Percentiles rank a stretch among this genome's conserved stretches.
These are phyloP conservation scores for Plectropomus leopardus DNA, from an alignment of 2,113 vertebrate species.

Conservation along the genomic window DNA sequence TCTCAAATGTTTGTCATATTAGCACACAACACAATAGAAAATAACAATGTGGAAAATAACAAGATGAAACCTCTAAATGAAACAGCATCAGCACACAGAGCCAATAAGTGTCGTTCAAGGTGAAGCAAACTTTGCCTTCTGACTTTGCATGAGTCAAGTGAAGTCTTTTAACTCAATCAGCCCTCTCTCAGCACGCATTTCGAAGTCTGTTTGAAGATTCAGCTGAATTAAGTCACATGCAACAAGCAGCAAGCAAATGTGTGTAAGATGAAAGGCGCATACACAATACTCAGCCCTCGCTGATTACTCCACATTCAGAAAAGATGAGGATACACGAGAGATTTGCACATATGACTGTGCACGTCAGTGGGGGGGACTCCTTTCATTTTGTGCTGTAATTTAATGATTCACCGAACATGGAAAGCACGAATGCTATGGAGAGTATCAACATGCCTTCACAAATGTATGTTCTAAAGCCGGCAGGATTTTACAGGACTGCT, in stretches of 20 bases:
- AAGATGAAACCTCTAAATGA: neutral
- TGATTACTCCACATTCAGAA: constrained; percentile 31
- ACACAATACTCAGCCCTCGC: constrained; percentile 20
- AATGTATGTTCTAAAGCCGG: constrained; percentile 33
- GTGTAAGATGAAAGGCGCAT: constrained; percentile 52
- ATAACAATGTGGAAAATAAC: neutral
- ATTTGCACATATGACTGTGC: constrained; percentile 27
- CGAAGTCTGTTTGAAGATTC: constrained; percentile 77
- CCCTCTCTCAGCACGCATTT: constrained; percentile 51
- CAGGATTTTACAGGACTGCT: constrained; percentile 49
- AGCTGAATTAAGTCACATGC: constrained; percentile 67
- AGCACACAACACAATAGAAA: neutral
- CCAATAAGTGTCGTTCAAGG: constrained; percentile 17
- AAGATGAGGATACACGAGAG: constrained; percentile 21
- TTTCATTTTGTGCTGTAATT: constrained; percentile 48
- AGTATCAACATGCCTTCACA: constrained; percentile 44
- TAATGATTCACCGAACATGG: constrained; percentile 51
- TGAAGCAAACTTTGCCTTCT: constrained; percentile 35
- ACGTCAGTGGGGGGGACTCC: constrained; percentile 18
- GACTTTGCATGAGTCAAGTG: constrained; percentile 52
- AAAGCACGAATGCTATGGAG: constrained; percentile 34
- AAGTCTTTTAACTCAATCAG: constrained; percentile 59
- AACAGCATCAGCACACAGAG: constrained; percentile 9
- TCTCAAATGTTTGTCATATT: neutral
- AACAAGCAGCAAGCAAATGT: constrained; percentile 34